Evolutionary conservation across 2,113 vertebrate genomes (phyloP), one percentile per base, ranked within the genome.

Genomic region (Sapayoa aenigma): DNA sequence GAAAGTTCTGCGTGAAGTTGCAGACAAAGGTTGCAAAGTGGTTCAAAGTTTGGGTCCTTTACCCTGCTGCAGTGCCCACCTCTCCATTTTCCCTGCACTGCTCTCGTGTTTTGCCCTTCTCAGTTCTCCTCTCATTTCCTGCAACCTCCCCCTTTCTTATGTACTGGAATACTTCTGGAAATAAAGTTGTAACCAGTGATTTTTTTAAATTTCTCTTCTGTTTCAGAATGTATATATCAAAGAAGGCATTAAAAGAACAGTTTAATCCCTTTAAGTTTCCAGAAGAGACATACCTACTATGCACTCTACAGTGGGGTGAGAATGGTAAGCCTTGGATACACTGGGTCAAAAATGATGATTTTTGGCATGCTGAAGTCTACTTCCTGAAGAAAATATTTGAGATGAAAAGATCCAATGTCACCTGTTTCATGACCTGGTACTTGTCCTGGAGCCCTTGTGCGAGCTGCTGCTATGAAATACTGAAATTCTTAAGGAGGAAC

Each of bases 261-360:
- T 95, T 86, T 80, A 53, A 93, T 31, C 93, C 94, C 41, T 0
- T 0, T 2, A 0, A 1, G 1, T 0, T 0, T 59, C 71, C 12
- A 21, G 0, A 0, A 0, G 44, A 75, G 9, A 50, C 91, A 2
- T 86, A 86, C 37, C 58, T 96, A 0, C 79, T 95, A 0, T 92
- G 87, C 11, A 0, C 6, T 37, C 37, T 95, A 53, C 1, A 4
- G 6, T 96, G 94, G 93, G 41, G n/a, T 37, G 3, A 39, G 21
- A 44, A 2, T 0, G 6, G 3, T 4, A 37, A 0, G 0, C 0
- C 0, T 47, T 96, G 96, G 93, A 59, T 0, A 56, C 75, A 85
- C 58, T 95, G 89, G 91, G 23, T 92, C 53, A 92, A 2, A 56
- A 94, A 87, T 2, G 1, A 30, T 0, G 0, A 5, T 0, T 0